These are phyloP conservation scores for Chloromyia formosa DNA, from an alignment of 2,888 invertebrate species.

Conservation along the genomic window DNA sequence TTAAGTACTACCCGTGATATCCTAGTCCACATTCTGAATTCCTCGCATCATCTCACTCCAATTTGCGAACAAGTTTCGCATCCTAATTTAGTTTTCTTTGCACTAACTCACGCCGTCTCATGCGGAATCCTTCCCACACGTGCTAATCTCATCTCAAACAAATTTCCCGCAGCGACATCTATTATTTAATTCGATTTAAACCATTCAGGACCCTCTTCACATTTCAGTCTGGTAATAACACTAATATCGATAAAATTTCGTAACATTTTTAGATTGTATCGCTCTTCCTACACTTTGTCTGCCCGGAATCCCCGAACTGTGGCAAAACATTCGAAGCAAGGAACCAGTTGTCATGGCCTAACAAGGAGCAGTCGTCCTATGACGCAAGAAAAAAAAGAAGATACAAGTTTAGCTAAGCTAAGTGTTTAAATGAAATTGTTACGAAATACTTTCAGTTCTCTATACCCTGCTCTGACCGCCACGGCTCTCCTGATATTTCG, in stretches of 20 bases:
- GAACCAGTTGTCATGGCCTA: too few species aligned
- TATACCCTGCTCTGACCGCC: not conserved
- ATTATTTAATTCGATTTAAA: conserved; percentile 10
- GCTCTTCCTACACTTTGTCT: conserved; percentile 17
- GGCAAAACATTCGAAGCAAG: too few species aligned
- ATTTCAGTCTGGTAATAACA: conserved; percentile 8
- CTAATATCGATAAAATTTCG: conserved; percentile 22
- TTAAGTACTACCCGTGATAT: too few species aligned
- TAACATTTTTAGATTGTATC: conserved; percentile 23
- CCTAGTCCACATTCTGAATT: too few species aligned
- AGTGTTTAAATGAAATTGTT: conserved; percentile 25
- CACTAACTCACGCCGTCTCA: too few species aligned
- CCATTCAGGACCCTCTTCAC: not conserved
- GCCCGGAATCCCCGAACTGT: too few species aligned
- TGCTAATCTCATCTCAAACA: not conserved
- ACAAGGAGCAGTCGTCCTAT: not conserved
- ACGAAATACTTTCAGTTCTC: conserved; percentile 5
- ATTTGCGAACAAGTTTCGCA: too few species aligned
- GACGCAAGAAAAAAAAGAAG: not conserved
- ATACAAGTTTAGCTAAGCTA: not conserved
- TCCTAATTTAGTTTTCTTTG: too few species aligned
- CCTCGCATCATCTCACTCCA: too few species aligned
- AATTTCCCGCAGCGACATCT: not conserved
- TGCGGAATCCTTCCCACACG: too few species aligned
- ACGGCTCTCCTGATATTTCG: not conserved